Evolutionary conservation across 2,888 invertebrate species (phyloP), one percentile per base, ranked within the genome.

Genomic region (Caenorhabditis becei): DNA sequence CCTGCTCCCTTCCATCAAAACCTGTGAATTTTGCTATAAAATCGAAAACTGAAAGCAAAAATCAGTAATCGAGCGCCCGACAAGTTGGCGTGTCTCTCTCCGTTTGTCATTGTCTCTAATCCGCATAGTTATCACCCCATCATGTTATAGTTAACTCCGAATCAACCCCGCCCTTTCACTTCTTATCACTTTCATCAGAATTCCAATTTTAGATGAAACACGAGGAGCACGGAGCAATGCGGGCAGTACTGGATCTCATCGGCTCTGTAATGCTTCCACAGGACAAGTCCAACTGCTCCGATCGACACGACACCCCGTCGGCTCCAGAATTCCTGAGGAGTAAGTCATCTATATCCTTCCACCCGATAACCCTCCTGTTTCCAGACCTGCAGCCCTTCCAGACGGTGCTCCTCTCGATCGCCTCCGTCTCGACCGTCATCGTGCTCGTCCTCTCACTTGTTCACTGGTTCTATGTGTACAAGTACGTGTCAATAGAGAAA

Each of bases 401-500:
- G 77, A 71, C 84, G 32, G 86, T 87, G n/a, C 81, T 88, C 23
- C 82, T 89, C 37, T 72, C 85, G 4, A 83, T 89, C 32, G 87
- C 87, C 24, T 69, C 67, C 23, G 63, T 74, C 20, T 85, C 84
- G 18, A 88, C 88, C 1, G 24, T 83, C 11, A 72, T 87, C 16
- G 82, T 87, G 16, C 69, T 87, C 18, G n/a, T 72, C 10, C 58
- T 89, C 2, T 88, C 87, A 20, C 56, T 86, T 1, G 41, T 88
- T 18, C 88, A 89, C 32, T 89, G 87, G 84, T 80, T 61, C 44
- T 84, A 77, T 28, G 82, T 86, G 51, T 86, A 83, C 44, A 85
- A 82, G 44, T 87, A 86, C 66, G 86, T 90, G 18, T 88, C 89
- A 10, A 85, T 85, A 35, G 90, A 90, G 56, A 86, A 87, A 20